A percentile compares a stretch with the other conserved stretches of the same genome.
phyloP scores from a whole-genome alignment of 37 sponge, comb jelly and placozoan genomes.

The Aphrocallistes beatrix region DNA sequence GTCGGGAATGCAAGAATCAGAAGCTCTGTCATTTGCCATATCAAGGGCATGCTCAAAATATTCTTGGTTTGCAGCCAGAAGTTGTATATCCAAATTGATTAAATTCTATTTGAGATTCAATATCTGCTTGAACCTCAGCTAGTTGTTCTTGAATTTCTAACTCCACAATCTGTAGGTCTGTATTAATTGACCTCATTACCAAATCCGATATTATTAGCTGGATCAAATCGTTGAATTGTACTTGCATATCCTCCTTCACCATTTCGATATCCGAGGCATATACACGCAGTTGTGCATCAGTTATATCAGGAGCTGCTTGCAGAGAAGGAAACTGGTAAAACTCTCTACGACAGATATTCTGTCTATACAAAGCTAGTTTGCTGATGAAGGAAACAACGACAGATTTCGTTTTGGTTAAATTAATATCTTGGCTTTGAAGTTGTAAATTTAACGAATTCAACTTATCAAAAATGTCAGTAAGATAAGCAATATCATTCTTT shows the following conservation, averaged over 20 bases:
- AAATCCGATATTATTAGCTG: conserved; percentile 5
- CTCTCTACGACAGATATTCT: neutral
- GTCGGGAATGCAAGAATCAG: neutral
- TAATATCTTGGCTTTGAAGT: neutral
- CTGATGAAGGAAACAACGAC: conserved; percentile 8
- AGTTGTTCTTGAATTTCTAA: conserved; percentile 12
- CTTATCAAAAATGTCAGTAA: conserved; percentile 10
- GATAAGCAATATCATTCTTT: neutral
- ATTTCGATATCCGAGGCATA: neutral
- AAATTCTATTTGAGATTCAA: conserved; percentile 8
- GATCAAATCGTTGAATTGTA: neutral
- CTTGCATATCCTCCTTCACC: neutral
- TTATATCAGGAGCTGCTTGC: conserved; percentile 14
- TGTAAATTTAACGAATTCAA: neutral
- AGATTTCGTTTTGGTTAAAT: neutral
- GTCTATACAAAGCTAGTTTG: conserved; percentile 6
- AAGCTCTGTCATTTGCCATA: conserved; percentile 12
- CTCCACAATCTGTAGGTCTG: neutral
- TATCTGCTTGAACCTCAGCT: conserved; percentile 16
- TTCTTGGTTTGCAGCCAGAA: conserved; percentile 17
- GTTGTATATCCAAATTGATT: neutral
- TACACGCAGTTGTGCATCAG: neutral
- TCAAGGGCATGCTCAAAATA: conserved; percentile 3
- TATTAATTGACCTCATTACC: neutral
- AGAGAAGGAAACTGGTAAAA: conserved; percentile 17